Conservation (phyloP, 2,888 invertebrate genomes). For the Julus scandinavius region DNA sequence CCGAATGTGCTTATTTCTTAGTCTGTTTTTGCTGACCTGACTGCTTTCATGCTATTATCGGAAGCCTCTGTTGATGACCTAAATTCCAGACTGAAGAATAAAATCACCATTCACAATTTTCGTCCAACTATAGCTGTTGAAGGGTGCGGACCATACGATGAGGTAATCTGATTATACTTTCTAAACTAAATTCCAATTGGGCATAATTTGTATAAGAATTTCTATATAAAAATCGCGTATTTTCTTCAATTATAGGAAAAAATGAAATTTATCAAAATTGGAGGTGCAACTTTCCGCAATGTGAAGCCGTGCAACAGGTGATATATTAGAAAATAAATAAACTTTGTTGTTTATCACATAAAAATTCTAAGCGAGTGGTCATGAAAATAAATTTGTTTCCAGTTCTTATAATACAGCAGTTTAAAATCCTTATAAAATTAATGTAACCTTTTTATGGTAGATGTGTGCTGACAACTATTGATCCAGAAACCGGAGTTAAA, state of each 20-base stretch:
- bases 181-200: too few relatives aligned
- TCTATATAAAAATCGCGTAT: background rate
- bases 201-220: background rate
- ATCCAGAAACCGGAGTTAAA: conserved; percentile 75
- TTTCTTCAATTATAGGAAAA: conserved; percentile 42
- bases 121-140: conserved; percentile 77
- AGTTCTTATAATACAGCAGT: too few relatives aligned
- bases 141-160: conserved; percentile 66
- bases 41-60: conserved; percentile 76
- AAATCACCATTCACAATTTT: conserved; percentile 72
- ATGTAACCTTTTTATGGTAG: conserved; percentile 66
- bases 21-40: conserved; percentile 72
- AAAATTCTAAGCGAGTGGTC: too few relatives aligned
- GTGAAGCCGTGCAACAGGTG: conserved; percentile 76
- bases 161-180: conserved; percentile 61
- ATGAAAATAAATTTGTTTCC: too few relatives aligned
- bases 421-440: too few relatives aligned
- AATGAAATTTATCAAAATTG: conserved; percentile 68
- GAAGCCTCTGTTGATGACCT: conserved; percentile 75
- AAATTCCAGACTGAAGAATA: conserved; percentile 70
- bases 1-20: conserved; percentile 32
- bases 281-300: conserved; percentile 72
- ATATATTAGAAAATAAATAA: conserved; percentile 61
- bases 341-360: background rate
- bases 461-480: conserved; percentile 78